phyloP scores from a whole-genome alignment of 2,113 vertebrate genomes.

The Antechinus flavipes region DNA sequence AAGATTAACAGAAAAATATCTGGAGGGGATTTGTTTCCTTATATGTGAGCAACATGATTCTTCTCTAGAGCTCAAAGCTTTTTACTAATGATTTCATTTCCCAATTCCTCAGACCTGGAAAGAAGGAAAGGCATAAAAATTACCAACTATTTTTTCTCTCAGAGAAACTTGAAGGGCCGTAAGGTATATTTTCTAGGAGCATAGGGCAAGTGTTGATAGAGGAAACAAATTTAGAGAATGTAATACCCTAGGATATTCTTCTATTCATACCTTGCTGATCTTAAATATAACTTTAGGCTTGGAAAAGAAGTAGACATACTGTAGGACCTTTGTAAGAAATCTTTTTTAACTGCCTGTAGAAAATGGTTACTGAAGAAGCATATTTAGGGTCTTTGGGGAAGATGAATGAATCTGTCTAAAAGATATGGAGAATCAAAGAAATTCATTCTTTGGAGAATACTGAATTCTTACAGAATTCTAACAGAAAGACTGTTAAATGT shows the following conservation, averaged over 20 bases:
- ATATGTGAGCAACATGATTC: background rate
- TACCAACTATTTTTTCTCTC: background rate
- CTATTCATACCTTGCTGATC: background rate
- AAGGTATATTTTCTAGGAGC: background rate
- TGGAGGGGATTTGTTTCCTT: background rate
- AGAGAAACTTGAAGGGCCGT: background rate
- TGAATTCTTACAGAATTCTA: background rate
- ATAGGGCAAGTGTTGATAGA: background rate
- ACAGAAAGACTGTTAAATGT: background rate
- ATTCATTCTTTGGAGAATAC: background rate
- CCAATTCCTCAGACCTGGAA: background rate
- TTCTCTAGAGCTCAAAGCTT: background rate
- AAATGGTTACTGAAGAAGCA: background rate
- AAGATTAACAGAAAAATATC: background rate
- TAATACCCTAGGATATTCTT: background rate
- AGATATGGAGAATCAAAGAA: background rate
- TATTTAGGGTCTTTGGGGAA: background rate
- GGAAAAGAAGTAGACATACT: background rate
- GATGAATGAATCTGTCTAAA: background rate
- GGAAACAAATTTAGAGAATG: background rate
- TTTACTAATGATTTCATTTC: background rate
- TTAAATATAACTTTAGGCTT: background rate
- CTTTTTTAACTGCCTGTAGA: background rate
- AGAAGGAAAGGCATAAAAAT: background rate
- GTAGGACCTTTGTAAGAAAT: background rate